Conservation (phyloP, 2,888 invertebrate species). For the Falcaria lacertinaria region DNA sequence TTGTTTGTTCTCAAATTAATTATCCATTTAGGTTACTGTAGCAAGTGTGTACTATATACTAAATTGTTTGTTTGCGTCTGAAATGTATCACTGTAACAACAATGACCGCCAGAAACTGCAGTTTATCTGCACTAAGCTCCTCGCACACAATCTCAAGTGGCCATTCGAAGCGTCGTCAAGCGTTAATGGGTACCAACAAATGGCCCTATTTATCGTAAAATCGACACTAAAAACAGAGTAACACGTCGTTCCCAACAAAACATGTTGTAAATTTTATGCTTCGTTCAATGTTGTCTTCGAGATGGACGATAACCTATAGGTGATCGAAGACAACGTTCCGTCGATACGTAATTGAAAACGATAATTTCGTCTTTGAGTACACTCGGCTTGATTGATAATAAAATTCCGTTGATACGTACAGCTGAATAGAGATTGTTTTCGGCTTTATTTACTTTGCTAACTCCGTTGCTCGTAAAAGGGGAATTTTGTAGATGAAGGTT, state of each 20-base stretch:
- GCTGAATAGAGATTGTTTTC: conserved; percentile 13
- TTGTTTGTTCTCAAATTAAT: background rate
- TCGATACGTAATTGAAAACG: conserved; percentile 19
- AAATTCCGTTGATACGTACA: conserved; percentile 15
- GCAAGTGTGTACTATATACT: background rate
- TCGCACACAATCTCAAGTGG: conserved; percentile 55
- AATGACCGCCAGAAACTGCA: conserved; percentile 43
- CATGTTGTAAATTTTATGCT: conserved; percentile 51
- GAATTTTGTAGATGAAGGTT: conserved; percentile 7
- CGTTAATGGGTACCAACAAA: conserved; percentile 62
- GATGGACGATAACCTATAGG: conserved; percentile 1
- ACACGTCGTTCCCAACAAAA: conserved; percentile 57
- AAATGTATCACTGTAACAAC: conserved; percentile 33
- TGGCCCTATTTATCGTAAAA: conserved; percentile 71
- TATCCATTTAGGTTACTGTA: background rate
- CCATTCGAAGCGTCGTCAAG: conserved; percentile 60
- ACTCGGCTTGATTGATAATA: conserved; percentile 21
- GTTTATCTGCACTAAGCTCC: conserved; percentile 41
- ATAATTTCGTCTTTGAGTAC: conserved; percentile 14
- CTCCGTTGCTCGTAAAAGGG: conserved; percentile 26
- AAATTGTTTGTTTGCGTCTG: conserved; percentile 5
- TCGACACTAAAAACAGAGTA: conserved; percentile 65
- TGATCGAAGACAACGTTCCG: background rate
- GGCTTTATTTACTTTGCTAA: conserved; percentile 28
- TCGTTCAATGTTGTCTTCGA: conserved; percentile 23